Conservation (phyloP, 1,140 invertebrate genomes). For the Zaprionus vittiger region DNA sequence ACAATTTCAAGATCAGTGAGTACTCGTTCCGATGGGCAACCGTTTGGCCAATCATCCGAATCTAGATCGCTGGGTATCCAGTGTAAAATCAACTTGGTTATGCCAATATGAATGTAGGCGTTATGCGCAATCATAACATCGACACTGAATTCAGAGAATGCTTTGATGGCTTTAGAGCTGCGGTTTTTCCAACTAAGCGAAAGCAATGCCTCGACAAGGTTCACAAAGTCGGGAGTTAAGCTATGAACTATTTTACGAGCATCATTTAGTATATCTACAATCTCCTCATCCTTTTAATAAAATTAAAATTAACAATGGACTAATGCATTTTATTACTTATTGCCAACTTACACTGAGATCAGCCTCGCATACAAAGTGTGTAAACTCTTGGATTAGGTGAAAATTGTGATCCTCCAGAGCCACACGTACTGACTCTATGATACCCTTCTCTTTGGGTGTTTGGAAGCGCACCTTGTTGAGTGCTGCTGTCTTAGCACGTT, state of each 20-base stretch:
- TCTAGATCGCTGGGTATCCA: constrained; percentile 85
- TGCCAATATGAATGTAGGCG: constrained; percentile 86
- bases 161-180: constrained; percentile 84
- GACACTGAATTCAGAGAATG: constrained; percentile 87
- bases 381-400: constrained; percentile 70
- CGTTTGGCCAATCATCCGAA: constrained; percentile 62
- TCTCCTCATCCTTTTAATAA: constrained; percentile 85
- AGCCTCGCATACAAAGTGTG: constrained; percentile 59
- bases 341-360: constrained; percentile 61
- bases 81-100: constrained; percentile 86
- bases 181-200: constrained; percentile 87
- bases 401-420: constrained; percentile 63
- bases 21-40: constrained; percentile 80
- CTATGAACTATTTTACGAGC: constrained; percentile 86
- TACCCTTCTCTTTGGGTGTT: constrained; percentile 62
- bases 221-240: constrained; percentile 85
- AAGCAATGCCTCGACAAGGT: constrained; percentile 87
- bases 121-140: constrained; percentile 88
- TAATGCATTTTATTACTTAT: neutral
- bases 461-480: constrained; percentile 75
- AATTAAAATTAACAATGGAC: neutral
- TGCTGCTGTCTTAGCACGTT: constrained; percentile 60
- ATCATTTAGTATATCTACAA: constrained; percentile 85
- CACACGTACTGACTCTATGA: constrained; percentile 58
- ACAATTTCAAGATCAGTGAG: constrained; percentile 55